Evolutionary conservation across 2,797 vertebrate species (phyloP).

Genomic region (Myotis pilosus): DNA sequence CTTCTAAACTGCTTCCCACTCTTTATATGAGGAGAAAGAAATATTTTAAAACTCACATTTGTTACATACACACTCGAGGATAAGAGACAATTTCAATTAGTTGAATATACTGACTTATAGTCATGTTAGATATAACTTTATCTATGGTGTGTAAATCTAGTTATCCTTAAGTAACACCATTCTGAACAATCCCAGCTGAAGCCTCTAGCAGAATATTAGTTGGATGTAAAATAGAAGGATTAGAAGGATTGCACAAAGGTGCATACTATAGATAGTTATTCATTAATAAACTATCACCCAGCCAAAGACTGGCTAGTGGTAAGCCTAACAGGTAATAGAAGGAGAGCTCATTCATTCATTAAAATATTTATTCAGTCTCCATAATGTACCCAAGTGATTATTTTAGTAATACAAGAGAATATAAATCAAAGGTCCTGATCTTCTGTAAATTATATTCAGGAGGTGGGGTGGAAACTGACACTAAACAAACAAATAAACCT

Average conservation of each 20-base stretch:
- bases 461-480: not conserved
- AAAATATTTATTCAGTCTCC: slow-evolving; percentile 37
- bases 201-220: not conserved
- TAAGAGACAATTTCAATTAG: not conserved
- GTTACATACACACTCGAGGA: not conserved
- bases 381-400: not conserved
- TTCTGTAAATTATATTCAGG: not conserved
- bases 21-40: not conserved
- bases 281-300: not conserved
- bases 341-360: not conserved
- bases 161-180: not conserved
- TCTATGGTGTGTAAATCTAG: not conserved
- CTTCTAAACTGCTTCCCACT: not conserved
- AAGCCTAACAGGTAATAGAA: not conserved
- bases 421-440: slow-evolving; percentile 11
- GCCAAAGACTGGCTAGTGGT: not conserved
- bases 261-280: not conserved
- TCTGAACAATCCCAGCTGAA: not conserved
- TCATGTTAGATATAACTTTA: slow-evolving; percentile 43
- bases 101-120: not conserved
- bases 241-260: not conserved
- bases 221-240: slow-evolving; percentile 20
- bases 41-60: slow-evolving; percentile 38
- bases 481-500: not conserved
- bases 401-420: slow-evolving; percentile 47